These are phyloP conservation scores for Rhynchophorus ferrugineus DNA, from an alignment of 1,140 invertebrate species.

Conservation along the genomic window DNA sequence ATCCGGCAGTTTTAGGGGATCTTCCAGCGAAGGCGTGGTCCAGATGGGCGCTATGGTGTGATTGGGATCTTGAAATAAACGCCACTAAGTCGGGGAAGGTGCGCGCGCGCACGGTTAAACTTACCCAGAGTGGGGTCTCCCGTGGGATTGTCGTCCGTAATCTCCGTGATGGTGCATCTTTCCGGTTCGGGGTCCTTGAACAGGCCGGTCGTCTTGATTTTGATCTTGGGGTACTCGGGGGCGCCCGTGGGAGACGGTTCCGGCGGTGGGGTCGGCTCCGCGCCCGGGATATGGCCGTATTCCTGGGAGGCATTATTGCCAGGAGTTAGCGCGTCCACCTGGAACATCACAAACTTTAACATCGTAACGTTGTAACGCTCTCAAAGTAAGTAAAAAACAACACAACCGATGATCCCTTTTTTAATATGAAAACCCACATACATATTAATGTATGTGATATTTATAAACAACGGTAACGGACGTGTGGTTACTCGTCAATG, in stretches of 20 bases:
- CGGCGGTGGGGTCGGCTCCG: slow-evolving; percentile 32
- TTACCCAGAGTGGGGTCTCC: slow-evolving; percentile 29
- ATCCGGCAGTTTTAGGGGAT: slow-evolving; percentile 34
- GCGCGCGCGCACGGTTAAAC: too few relatives aligned
- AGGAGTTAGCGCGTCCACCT: slow-evolving; percentile 3
- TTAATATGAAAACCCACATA: too few relatives aligned
- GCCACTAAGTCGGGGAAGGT: too few relatives aligned
- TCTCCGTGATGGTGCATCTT: slow-evolving; percentile 33
- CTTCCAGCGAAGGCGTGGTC: slow-evolving; percentile 31
- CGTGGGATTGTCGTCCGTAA: slow-evolving; percentile 33
- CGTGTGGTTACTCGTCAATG: too few relatives aligned
- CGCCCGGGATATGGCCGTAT: slow-evolving; percentile 30
- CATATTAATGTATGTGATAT: too few relatives aligned
- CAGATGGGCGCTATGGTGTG: slow-evolving; percentile 14
- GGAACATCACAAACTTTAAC: background rate
- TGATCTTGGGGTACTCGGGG: slow-evolving; percentile 35
- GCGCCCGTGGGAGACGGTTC: slow-evolving; percentile 28
- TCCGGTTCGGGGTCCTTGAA: slow-evolving; percentile 31
- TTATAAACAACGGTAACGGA: too few relatives aligned
- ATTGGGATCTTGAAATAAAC: slow-evolving; percentile 14
- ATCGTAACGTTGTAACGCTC: too few relatives aligned
- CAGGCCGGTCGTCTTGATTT: slow-evolving; percentile 36
- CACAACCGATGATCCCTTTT: too few relatives aligned
- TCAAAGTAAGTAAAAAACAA: too few relatives aligned
- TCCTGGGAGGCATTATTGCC: slow-evolving; percentile 15